Base-by-base conservation (phyloP, 2,797 vertebrate genomes). In the Neolamprologus multifasciatus region DNA sequence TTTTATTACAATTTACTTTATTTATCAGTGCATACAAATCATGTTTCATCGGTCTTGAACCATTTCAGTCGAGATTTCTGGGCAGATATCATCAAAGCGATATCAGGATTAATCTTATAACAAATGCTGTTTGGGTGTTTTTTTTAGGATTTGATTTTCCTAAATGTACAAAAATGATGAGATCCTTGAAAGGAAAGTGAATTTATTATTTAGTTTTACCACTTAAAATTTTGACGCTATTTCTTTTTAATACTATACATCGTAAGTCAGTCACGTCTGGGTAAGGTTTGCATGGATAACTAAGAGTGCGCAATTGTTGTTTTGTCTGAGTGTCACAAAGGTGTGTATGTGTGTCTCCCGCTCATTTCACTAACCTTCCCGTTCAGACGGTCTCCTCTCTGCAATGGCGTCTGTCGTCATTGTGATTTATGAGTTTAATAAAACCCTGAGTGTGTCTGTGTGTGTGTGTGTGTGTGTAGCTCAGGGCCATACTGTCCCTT, bases 361-460 rank as follows among this genome's bases (percentile, higher is more conserved):
- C 90, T 91, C 62, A 93, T 93, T 94, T 92, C 91, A 92, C 94
- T 95, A 94, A 95, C 93, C 93, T 94, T 95, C 94, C 90, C 71
- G 77, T 86, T 94, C 91, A 94, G 94, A 94, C 93, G 84, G 94
- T 95, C 94, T 93, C 94, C 93, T 95, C 90, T 93, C 85, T 88
- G 92, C 93, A 92, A 95, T 89, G 89, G 69, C 77, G 85, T 94
- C 91, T 95, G 95, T 96, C 93, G 86, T 94, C 94, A 92, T 87
- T 74, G 84, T 96, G 95, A 96, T 96, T 96, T 95, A 96, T 95
- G 95, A 95, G 89, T 94, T 94, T 96, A 96, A 95, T 96, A 96
- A 96, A 95, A 94, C 62, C 81, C 50, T 87, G 78, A 90, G 77
- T 84, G 83, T 88, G 77, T n/a, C n/a, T 84, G 83, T 82, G 81